Percentiles rank a stretch among this genome's conserved stretches.
phyloP scores from a whole-genome alignment of 1,140 invertebrate species.

The Octopus bimaculoides region DNA sequence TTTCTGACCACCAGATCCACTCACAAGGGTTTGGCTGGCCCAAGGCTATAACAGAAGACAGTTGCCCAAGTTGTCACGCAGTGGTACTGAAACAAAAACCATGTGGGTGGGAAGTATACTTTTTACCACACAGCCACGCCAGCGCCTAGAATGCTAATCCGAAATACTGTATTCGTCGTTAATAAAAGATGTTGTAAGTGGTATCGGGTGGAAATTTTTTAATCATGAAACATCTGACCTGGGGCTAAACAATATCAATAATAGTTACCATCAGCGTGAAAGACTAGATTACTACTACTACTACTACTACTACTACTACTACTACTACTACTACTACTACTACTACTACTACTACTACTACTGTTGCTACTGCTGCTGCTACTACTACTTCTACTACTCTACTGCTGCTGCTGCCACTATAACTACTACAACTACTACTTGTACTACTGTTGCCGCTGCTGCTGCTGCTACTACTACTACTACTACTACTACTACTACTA shows the following conservation, averaged over 20 bases:
- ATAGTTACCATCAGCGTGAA: not conserved
- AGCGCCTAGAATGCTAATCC: no score
- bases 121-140: no score
- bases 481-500: no score
- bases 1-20: no score
- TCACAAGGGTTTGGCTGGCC: no score
- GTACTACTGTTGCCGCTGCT: constrained; percentile 2
- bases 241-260: no score
- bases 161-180: no score
- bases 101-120: no score
- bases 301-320: constrained; percentile 15
- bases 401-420: constrained; percentile 20
- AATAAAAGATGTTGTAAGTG: not conserved
- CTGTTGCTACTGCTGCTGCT: constrained; percentile 17
- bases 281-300: not conserved
- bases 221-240: not conserved
- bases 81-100: no score
- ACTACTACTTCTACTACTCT: constrained; percentile 13
- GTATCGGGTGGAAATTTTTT: not conserved
- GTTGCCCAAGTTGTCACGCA: no score
- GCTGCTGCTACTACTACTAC: no score
- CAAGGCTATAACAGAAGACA: no score
- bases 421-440: constrained; percentile 22
- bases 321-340: constrained; percentile 23
- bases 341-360: constrained; percentile 24